Evolutionary conservation across 2,797 vertebrate genomes (phyloP).

Genomic region (Mareca strepera): DNA sequence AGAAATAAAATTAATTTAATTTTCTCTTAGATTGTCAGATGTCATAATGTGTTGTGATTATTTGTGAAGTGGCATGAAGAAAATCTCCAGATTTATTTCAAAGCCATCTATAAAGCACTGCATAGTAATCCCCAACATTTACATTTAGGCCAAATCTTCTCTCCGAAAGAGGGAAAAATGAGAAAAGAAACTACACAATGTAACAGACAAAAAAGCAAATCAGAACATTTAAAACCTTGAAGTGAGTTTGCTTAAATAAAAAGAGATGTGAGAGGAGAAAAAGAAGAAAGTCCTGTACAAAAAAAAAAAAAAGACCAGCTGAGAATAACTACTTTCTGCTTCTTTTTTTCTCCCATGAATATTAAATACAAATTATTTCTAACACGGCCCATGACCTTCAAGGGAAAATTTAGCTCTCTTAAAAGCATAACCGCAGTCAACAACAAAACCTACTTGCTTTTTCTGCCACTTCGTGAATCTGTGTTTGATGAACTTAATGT

Average conservation of each 20-base stretch:
- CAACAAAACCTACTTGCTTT: conserved; percentile 90
- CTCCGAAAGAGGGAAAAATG: background rate
- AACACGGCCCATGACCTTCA: background rate
- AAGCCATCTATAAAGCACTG: background rate
- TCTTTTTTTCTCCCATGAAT: background rate
- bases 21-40: background rate
- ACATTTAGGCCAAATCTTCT: background rate
- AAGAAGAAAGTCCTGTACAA: background rate
- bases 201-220: background rate
- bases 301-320: background rate
- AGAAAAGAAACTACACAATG: background rate
- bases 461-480: conserved; percentile 92
- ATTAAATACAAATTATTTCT: background rate
- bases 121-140: background rate
- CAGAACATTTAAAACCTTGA: background rate
- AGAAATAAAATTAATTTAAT: background rate
- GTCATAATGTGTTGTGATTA: background rate
- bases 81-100: background rate
- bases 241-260: background rate
- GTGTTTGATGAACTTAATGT: conserved; percentile 86
- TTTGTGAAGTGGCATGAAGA: background rate
- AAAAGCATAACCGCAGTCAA: background rate
- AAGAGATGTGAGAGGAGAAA: background rate
- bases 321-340: background rate
- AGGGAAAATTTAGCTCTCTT: background rate